A percentile compares a stretch with the other conserved stretches of the same genome.
Evolutionary conservation across 1,140 invertebrate genomes (phyloP).

Genomic region (Phymastichus coffea): DNA sequence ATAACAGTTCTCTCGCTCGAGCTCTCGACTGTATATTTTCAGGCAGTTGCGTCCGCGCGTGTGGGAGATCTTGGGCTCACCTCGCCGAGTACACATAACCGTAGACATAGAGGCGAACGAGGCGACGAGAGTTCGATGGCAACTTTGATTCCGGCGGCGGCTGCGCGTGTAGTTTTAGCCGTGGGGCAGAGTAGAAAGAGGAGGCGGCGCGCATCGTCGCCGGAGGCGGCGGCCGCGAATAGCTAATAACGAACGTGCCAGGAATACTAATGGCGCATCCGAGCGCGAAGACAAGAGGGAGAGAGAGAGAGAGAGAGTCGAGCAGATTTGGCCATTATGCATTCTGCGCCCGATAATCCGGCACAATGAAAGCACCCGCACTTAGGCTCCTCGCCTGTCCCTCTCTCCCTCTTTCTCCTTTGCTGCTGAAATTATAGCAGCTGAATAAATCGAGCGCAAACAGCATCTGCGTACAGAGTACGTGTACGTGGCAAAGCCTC

Average conservation of each 20-base stretch:
- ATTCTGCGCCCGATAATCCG: conserved; percentile 27
- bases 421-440: conserved; percentile 13
- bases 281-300: conserved; percentile 10
- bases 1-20: too few relatives aligned
- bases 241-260: conserved; percentile 47
- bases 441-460: conserved; percentile 21
- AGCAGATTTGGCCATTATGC: conserved; percentile 31
- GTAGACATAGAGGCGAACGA: conserved; percentile 5
- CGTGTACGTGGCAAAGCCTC: too few relatives aligned
- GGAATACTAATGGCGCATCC: conserved; percentile 41
- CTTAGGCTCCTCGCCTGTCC: background rate
- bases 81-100: background rate
- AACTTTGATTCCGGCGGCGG: conserved; percentile 6
- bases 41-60: background rate
- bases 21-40: background rate
- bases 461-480: conserved; percentile 3
- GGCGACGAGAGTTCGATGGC: background rate
- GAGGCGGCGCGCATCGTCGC: background rate
- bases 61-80: too few relatives aligned
- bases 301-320: background rate
- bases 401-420: too few relatives aligned
- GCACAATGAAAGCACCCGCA: conserved; percentile 10
- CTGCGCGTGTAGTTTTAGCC: conserved; percentile 4
- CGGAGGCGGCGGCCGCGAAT: conserved; percentile 33
- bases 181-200: background rate